Conservation (phyloP, 2,797 vertebrate species). For the Lagodon rhomboides region DNA sequence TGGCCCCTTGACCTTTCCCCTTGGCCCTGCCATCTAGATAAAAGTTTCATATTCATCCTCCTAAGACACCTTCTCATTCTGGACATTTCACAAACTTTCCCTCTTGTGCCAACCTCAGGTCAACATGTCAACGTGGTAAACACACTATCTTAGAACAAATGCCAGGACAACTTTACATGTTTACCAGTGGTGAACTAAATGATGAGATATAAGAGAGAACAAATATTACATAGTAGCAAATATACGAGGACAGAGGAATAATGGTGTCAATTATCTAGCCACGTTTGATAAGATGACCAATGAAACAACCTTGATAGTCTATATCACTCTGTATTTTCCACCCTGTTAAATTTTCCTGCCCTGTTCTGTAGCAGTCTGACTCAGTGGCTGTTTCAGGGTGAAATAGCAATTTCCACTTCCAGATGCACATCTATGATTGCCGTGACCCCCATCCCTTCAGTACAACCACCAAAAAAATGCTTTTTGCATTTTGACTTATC, state of each 20-base stretch:
- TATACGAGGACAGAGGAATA: background rate
- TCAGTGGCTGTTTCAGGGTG: constrained; percentile 48
- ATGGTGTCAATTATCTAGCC: background rate
- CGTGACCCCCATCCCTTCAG: constrained; percentile 37
- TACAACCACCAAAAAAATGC: constrained; percentile 16
- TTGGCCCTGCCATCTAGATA: background rate
- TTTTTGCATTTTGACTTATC: constrained; percentile 60
- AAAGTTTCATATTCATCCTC: background rate
- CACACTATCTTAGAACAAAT: background rate
- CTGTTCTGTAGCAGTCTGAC: constrained; percentile 23
- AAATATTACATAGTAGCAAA: background rate
- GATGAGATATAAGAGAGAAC: background rate
- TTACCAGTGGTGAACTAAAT: background rate
- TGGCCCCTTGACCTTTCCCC: background rate
- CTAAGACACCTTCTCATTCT: background rate
- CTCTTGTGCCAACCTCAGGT: background rate
- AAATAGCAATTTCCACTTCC: constrained; percentile 65
- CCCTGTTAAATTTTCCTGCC: constrained; percentile 31
- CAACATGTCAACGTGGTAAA: background rate
- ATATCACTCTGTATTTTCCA: constrained; percentile 24
- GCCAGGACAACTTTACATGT: background rate
- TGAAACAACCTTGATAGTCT: constrained; percentile 3
- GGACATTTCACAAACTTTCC: background rate
- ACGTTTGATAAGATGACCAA: constrained; percentile 2
- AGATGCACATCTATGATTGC: constrained; percentile 62